A percentile compares a stretch with the other conserved stretches of the same genome.
Conservation (phyloP, 2,888 invertebrate genomes). For the Nyleta sp. region DNA sequence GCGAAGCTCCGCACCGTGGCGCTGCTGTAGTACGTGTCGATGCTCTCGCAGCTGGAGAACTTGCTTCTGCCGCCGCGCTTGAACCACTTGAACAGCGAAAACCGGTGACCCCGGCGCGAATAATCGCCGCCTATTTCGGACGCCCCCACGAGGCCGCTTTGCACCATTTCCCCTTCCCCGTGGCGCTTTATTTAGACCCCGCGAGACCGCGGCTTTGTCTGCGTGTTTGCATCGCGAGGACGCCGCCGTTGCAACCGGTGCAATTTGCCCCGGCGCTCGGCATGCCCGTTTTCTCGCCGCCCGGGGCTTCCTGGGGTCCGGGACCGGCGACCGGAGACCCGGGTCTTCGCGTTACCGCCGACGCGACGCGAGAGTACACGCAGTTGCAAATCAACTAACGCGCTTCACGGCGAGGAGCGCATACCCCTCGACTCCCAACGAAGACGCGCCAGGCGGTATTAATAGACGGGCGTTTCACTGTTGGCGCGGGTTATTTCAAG, state of each 20-base stretch:
- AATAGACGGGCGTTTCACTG: conserved; percentile 77
- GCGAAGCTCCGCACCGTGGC: conserved; percentile 89
- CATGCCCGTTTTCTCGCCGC: no score
- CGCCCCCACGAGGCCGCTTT: conserved; percentile 64
- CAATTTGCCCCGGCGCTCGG: no score
- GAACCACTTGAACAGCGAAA: conserved; percentile 90
- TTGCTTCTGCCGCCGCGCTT: conserved; percentile 84
- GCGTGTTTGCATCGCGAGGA: not conserved
- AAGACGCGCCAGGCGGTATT: conserved; percentile 77
- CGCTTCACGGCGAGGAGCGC: conserved; percentile 57
- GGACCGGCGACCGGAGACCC: not conserved
- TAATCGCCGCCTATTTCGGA: conserved; percentile 64
- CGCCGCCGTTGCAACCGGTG: not conserved
- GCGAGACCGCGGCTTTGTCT: conserved; percentile 60
- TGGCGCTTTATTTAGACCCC: conserved; percentile 69
- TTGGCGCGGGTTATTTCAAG: conserved; percentile 79
- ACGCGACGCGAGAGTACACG: conserved; percentile 20
- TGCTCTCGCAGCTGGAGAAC: conserved; percentile 85
- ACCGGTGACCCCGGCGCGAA: conserved; percentile 79
- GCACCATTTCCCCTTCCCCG: conserved; percentile 65
- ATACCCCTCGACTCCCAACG: conserved; percentile 71
- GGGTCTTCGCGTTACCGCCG: not conserved
- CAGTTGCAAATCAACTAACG: conserved; percentile 66
- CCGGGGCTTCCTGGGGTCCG: not conserved
- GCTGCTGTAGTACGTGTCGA: conserved; percentile 88